Evolutionary conservation across 2,888 invertebrate genomes (phyloP).

Genomic region (Lysandra bellargus): DNA sequence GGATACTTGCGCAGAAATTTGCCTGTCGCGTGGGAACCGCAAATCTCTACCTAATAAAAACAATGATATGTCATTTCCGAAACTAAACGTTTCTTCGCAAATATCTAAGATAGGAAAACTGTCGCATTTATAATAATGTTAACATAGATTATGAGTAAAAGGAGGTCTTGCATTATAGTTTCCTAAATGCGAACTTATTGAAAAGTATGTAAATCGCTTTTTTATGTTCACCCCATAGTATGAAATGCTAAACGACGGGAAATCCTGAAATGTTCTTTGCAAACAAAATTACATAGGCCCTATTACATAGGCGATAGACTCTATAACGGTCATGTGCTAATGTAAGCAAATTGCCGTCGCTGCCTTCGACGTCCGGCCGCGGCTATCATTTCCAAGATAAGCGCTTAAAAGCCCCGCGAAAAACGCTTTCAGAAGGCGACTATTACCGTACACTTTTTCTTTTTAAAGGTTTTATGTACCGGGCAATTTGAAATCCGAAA

Average conservation of each 20-base stretch:
- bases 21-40: no score
- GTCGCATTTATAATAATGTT: not conserved
- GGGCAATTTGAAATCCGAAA: not conserved
- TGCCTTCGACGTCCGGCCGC: constrained; percentile 75
- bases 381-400: constrained; percentile 79
- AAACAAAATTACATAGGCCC: constrained; percentile 12
- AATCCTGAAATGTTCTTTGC: constrained; percentile 17
- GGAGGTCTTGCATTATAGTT: not conserved
- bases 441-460: constrained; percentile 69
- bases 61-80: no score
- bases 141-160: not conserved
- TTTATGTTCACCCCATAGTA: not conserved
- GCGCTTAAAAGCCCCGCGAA: constrained; percentile 78
- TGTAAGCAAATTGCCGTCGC: constrained; percentile 79
- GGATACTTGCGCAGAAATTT: no score
- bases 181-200: not conserved
- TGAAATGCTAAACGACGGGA: not conserved
- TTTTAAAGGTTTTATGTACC: constrained; percentile 47
- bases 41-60: no score
- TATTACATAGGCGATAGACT: constrained; percentile 31
- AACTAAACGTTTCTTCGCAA: no score
- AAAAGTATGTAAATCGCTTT: not conserved
- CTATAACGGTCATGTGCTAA: constrained; percentile 69
- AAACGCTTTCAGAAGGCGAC: constrained; percentile 73
- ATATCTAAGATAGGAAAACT: no score